A percentile compares a stretch with the other conserved stretches of the same genome.
Evolutionary conservation across 1,140 invertebrate species (phyloP).

Genomic region (Drosophila varians): DNA sequence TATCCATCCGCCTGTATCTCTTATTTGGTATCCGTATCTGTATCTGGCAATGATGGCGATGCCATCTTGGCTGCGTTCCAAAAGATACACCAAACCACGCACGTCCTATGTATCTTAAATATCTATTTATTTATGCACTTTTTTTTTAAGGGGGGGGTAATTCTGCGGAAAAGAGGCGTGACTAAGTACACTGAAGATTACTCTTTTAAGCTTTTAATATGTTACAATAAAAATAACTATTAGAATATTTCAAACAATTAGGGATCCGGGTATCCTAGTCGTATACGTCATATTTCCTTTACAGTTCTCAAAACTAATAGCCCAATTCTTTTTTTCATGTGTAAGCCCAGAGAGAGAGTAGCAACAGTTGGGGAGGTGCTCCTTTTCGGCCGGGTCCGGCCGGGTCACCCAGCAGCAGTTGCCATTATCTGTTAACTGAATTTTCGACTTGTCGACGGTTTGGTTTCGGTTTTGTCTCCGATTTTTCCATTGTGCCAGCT

Average conservation of each 20-base stretch:
- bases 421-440: constrained; percentile 3
- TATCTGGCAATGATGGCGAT: too few species aligned
- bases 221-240: too few species aligned
- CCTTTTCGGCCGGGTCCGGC: constrained; percentile 15
- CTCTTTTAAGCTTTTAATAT: too few species aligned
- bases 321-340: neutral
- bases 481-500: constrained; percentile 23
- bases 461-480: neutral
- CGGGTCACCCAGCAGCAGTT: constrained; percentile 33
- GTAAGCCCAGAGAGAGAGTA: constrained; percentile 2
- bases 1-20: constrained; percentile 5
- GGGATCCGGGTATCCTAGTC: too few species aligned
- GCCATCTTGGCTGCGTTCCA: constrained; percentile 19
- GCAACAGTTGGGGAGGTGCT: constrained; percentile 21
- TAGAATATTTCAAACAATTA: too few species aligned
- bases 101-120: constrained; percentile 1
- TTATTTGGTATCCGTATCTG: neutral
- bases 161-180: neutral
- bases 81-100: constrained; percentile 25
- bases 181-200: too few species aligned
- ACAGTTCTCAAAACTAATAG: too few species aligned
- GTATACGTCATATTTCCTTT: too few species aligned
- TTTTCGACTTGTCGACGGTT: constrained; percentile 3
- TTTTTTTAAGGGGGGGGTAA: constrained; percentile 9
- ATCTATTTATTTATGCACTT: neutral